These are phyloP conservation scores for Nomada lathburiana DNA, from an alignment of 2,888 invertebrate species.

Conservation along the genomic window DNA sequence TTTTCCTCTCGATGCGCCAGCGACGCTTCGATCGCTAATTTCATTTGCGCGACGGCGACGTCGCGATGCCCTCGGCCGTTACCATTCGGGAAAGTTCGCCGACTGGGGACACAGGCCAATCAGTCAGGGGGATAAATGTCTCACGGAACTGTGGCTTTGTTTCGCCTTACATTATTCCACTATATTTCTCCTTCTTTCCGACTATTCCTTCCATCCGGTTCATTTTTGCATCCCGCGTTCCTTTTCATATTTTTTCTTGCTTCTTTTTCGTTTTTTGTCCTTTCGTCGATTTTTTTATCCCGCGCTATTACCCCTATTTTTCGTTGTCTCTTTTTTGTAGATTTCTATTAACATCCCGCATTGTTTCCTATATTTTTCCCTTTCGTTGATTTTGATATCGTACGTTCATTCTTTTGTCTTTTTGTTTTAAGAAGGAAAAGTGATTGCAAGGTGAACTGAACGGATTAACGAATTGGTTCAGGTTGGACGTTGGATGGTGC, in stretches of 20 bases:
- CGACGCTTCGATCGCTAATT: slow-evolving; percentile 69
- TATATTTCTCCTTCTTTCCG: not conserved
- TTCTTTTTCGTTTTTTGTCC: not conserved
- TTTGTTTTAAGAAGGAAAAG: not conserved
- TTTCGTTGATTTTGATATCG: too few species aligned
- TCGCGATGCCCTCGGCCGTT: slow-evolving; percentile 29
- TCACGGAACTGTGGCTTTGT: slow-evolving; percentile 22
- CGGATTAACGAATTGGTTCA: slow-evolving; percentile 1
- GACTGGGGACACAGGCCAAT: slow-evolving; percentile 38
- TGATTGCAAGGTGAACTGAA: not conserved
- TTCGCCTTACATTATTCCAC: not conserved
- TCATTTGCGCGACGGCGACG: slow-evolving; percentile 57
- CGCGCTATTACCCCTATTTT: not conserved
- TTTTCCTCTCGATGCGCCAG: slow-evolving; percentile 35
- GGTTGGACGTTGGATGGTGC: not conserved
- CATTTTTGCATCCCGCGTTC: too few species aligned
- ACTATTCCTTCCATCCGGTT: not conserved
- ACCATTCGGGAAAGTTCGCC: slow-evolving; percentile 42
- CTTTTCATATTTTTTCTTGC: not conserved
- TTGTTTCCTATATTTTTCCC: too few species aligned
- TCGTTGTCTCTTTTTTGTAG: too few species aligned
- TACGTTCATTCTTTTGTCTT: too few species aligned
- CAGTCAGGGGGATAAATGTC: slow-evolving; percentile 40
- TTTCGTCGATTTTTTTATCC: not conserved
- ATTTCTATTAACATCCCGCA: too few species aligned